Base-by-base conservation (phyloP, 2,888 invertebrate genomes). In the Amphipyra tragopoginis region DNA sequence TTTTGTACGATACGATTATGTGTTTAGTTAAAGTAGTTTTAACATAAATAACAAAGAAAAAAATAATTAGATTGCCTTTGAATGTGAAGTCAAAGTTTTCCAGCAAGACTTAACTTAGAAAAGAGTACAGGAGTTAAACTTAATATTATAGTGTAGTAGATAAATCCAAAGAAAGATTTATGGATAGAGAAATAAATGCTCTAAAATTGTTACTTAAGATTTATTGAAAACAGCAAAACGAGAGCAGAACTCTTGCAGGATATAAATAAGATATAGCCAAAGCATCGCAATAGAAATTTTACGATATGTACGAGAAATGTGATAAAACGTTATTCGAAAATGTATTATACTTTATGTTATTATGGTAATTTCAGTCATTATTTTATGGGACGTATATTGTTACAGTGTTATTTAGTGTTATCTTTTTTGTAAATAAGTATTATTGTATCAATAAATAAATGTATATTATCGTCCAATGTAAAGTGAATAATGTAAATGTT, bases 301-400 rank as follows among this genome's bases (percentile, higher is more conserved):
- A 85, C 70, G 84, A 86, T 85, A 86, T 83, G 80, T 85, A 80
- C 71, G 72, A 69, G 68, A 73, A 81, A 79, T 85, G 88, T 87
- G 87, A 89, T 87, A 86, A 86, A 85, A 81, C 62, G 66, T 79
- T 83, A 79, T 84, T 82, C 77, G 76, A 76, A 79, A 81, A 74
- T 74, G 80, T 77, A 83, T 84, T 79, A 78, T 75, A 67, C 73
- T 71, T 73, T 78, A 77, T 77, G 76, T 81, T 78, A 77, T 71
- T 80, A 84, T 80, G 76, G 69, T 81, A 82, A 84, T 83, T 85
- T 84, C 86, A 93, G 93, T 93, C 92, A 93, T 89, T 89, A 90
- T 85, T 86, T 81, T 88, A 88, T 83, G 80, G 80, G 75, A 82
- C 70, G 69, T 83, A 82, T 82, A 83, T 83, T 83, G 76, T 86